Evolutionary conservation across 2,113 vertebrate species (phyloP).

Genomic region (Bubo blakistoni): DNA sequence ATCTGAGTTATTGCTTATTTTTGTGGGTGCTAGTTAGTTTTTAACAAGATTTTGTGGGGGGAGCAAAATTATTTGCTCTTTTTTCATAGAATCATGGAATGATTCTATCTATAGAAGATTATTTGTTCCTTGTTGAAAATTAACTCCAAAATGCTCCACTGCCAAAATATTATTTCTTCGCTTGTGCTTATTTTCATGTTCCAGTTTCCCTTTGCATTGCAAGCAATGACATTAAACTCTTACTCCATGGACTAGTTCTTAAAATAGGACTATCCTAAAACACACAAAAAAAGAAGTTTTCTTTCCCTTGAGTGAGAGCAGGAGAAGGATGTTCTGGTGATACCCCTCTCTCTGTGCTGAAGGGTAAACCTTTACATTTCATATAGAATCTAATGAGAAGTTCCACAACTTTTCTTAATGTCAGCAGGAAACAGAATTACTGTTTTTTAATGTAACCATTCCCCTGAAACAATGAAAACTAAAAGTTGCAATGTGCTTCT

Average conservation of each 20-base stretch:
- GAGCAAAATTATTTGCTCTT: background rate
- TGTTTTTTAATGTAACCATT: background rate
- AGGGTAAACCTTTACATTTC: background rate
- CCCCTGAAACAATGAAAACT: background rate
- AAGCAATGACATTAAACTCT: background rate
- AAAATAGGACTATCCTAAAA: slow-evolving; percentile 42
- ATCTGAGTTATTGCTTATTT: background rate
- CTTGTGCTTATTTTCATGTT: slow-evolving; percentile 42
- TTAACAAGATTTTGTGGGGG: background rate
- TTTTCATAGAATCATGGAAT: background rate
- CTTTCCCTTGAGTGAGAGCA: background rate
- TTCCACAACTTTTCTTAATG: background rate
- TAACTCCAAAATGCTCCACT: background rate
- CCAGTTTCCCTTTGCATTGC: slow-evolving; percentile 9
- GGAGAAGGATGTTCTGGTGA: background rate
- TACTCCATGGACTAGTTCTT: slow-evolving; percentile 36
- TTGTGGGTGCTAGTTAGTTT: background rate
- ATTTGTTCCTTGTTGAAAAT: slow-evolving; percentile 18
- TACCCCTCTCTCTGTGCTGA: background rate
- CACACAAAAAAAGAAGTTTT: background rate
- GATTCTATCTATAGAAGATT: background rate
- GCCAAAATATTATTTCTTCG: slow-evolving; percentile 7
- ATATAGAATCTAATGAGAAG: background rate
- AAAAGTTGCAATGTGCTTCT: background rate
- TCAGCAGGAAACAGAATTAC: background rate